Percentiles rank a stretch among this genome's conserved stretches.
phyloP scores from a whole-genome alignment of 2,797 vertebrate genomes.

The Odontamblyopus lacepedii region DNA sequence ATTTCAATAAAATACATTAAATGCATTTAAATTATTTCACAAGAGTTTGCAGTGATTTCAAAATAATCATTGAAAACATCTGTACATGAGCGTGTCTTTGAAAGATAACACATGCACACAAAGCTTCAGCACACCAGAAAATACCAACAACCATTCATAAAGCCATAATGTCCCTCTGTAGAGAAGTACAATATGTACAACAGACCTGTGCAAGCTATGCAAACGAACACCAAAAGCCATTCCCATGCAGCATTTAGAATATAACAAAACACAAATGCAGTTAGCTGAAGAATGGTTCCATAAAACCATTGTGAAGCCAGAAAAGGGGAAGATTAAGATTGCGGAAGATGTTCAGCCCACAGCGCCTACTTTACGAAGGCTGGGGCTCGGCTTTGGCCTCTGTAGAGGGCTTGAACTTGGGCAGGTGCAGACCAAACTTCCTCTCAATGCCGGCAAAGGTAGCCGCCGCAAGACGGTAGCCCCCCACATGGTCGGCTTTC shows the following conservation, averaged over 20 bases:
- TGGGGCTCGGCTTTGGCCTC: slow-evolving; percentile 48
- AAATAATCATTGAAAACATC: slow-evolving; percentile 87
- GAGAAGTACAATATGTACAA: slow-evolving; percentile 95
- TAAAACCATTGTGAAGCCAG: slow-evolving; percentile 59
- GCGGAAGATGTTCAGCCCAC: slow-evolving; percentile 45
- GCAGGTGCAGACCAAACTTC: slow-evolving; percentile 94
- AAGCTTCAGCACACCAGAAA: slow-evolving; percentile 48
- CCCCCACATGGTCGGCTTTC: slow-evolving; percentile 88
- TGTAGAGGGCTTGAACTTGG: slow-evolving; percentile 85
- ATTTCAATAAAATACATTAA: slow-evolving; percentile 85
- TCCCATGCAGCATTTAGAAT: slow-evolving; percentile 79
- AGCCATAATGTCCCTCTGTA: slow-evolving; percentile 85
- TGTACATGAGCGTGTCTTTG: slow-evolving; percentile 86
- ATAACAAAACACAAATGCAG: slow-evolving; percentile 58
- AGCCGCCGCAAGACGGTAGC: slow-evolving; percentile 89
- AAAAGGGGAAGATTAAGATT: slow-evolving; percentile 52
- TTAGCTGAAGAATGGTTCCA: slow-evolving; percentile 63
- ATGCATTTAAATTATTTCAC: slow-evolving; percentile 72
- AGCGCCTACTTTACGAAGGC: slow-evolving; percentile 58
- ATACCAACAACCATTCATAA: slow-evolving; percentile 62
- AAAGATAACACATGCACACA: slow-evolving; percentile 66
- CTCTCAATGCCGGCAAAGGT: slow-evolving; percentile 94
- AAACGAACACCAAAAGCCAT: slow-evolving; percentile 77
- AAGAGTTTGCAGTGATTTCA: slow-evolving; percentile 79
- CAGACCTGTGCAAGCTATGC: slow-evolving; percentile 83